Base-by-base conservation (phyloP, 2,797 vertebrate species). In the Galago senegalensis region DNA sequence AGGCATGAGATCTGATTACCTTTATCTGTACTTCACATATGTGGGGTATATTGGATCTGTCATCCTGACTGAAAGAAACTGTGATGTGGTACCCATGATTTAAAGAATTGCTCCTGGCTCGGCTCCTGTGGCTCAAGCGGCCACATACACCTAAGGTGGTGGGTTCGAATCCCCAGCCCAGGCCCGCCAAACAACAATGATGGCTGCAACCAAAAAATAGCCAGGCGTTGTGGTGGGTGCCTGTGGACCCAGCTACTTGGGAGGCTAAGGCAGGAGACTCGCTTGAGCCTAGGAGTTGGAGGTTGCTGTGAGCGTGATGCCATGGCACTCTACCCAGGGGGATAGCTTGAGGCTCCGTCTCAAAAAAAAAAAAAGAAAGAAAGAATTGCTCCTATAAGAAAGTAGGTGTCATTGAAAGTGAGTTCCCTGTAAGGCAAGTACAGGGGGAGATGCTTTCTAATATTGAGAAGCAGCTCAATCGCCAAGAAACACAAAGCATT, bases 1-100 rank as follows among this genome's bases (percentile, higher is more conserved):
- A 98, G 98, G 98, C 90, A 93, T 87, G 83, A 98, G 91, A 98
- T 98, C 96, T 98, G 97, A 97, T 98, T 98, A 97, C 34, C 76
- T 96, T 98, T 98, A 96, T 92, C 94, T 94, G 77, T 63, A 92
- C 67, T 90, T 96, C 87, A 90, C 88, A 95, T 61, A 79, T 75
- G 69, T 79, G 75, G 70, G 84, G 73, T 61, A 80, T 95, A 96
- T 65, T 92, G 65, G 46, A 85, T 92, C 91, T 96, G 87, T 93
- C 92, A 84, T 65, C 70, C 85, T 82, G 92, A 96, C 43, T 86
- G 94, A 97, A 94, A 94, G 93, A 87, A 94, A 95, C 94, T 91
- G 73, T 81, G 43, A 84, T 72, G 76, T 60, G 79, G 60, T 89
- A 92, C 58, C 79, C 1, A 3, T 11, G 34, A 91, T 95, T 96